Conservation (phyloP, 2,113 vertebrate genomes). For the Barbus barbus region DNA sequence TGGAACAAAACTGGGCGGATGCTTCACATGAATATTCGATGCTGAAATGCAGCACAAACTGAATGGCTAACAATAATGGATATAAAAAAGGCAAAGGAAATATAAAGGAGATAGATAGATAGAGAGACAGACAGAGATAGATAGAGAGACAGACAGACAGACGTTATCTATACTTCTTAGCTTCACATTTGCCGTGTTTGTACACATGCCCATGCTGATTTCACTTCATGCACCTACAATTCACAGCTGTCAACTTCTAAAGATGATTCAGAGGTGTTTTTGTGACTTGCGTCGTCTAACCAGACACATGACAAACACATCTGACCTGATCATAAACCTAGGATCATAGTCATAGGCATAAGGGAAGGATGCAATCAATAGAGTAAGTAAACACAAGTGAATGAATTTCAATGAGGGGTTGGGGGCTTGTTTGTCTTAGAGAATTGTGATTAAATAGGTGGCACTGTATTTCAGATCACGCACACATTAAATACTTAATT, state of each 20-base stretch:
- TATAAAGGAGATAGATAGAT: not conserved
- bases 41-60: not conserved
- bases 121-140: not conserved
- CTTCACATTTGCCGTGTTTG: not conserved
- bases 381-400: not conserved
- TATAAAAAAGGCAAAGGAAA: not conserved
- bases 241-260: slow-evolving; percentile 4
- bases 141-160: not conserved
- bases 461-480: not conserved
- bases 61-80: not conserved
- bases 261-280: slow-evolving; percentile 2
- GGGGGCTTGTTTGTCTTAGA: slow-evolving; percentile 1
- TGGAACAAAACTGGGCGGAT: not conserved
- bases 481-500: not conserved
- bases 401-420: not conserved
- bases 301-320: slow-evolving; percentile 5
- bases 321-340: not conserved
- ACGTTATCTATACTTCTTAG: not conserved
- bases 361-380: slow-evolving; percentile 3
- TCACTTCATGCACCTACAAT: not conserved
- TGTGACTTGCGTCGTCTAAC: slow-evolving; percentile 2
- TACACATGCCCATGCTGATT: not conserved
- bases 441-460: not conserved
- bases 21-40: slow-evolving; percentile 22
- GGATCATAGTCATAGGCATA: not conserved